Percentiles rank a stretch among this genome's conserved stretches.
phyloP scores from a whole-genome alignment of 2,888 invertebrate genomes.

The Xestia xanthographa region DNA sequence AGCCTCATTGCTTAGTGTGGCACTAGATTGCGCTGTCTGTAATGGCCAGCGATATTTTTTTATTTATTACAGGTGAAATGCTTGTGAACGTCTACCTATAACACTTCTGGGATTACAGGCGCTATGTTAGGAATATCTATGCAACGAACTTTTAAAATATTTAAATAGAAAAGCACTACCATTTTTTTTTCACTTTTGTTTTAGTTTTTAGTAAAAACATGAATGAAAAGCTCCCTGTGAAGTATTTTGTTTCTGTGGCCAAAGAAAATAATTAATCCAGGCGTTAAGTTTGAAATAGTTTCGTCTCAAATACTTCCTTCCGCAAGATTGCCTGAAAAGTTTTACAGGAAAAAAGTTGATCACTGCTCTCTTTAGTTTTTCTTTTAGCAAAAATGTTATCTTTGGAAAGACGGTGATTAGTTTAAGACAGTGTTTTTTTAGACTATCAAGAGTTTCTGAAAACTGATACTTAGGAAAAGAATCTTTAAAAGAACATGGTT shows the following conservation, averaged over 20 bases:
- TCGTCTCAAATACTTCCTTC: conserved; percentile 46
- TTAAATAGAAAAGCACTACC: not conserved
- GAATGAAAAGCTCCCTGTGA: conserved; percentile 4
- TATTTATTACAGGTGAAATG: not conserved
- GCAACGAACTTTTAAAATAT: not conserved
- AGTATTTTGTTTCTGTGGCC: conserved; percentile 26
- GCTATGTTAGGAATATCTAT: not conserved
- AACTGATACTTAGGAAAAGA: not conserved
- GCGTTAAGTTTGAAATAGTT: conserved; percentile 46
- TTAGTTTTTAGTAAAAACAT: not conserved
- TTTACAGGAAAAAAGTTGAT: conserved; percentile 39
- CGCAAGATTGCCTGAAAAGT: conserved; percentile 46
- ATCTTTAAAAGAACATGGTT: no score
- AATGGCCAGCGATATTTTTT: no score
- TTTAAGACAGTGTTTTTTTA: not conserved
- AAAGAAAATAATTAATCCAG: conserved; percentile 45
- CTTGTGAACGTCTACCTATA: not conserved
- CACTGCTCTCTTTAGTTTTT: conserved; percentile 23
- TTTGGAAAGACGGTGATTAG: not conserved
- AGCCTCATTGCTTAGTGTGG: no score
- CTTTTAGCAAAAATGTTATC: conserved; percentile 4
- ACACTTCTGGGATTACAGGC: not conserved
- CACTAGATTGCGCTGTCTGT: no score
- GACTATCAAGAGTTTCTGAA: not conserved
- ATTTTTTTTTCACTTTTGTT: not conserved